phyloP scores from a whole-genome alignment of 2,888 invertebrate genomes.

The Marasmarcha lunaedactyla region DNA sequence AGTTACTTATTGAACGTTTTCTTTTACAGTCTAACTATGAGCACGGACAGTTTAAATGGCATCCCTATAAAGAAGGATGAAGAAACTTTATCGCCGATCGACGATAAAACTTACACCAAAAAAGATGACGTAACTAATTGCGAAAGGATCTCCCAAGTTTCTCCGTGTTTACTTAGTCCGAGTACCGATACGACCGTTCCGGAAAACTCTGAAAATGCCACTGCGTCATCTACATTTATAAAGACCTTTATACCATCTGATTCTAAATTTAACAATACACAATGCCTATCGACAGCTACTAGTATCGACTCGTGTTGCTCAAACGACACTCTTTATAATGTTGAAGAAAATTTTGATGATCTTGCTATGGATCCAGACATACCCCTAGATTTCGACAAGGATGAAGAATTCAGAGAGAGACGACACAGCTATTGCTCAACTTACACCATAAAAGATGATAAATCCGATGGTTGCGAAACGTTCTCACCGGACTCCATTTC shows the following conservation, averaged over 20 bases:
- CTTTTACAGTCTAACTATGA: conserved; percentile 52
- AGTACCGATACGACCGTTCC: conserved; percentile 47
- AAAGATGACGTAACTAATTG: conserved; percentile 40
- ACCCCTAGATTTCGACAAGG: conserved; percentile 29
- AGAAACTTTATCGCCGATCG: conserved; percentile 30
- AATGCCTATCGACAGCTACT: conserved; percentile 64
- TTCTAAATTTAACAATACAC: conserved; percentile 56
- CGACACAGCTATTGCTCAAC: conserved; percentile 50
- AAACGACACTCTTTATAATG: conserved; percentile 73
- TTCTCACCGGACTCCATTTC: conserved; percentile 59
- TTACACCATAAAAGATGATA: conserved; percentile 52
- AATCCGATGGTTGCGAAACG: conserved; percentile 44
- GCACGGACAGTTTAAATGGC: conserved; percentile 59
- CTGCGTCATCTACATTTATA: conserved; percentile 57
- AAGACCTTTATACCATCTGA: conserved; percentile 59
- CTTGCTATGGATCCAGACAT: conserved; percentile 47
- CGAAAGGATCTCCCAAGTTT: conserved; percentile 52
- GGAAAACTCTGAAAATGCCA: conserved; percentile 39
- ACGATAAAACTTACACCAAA: conserved; percentile 46
- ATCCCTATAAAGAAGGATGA: conserved; percentile 34
- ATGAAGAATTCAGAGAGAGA: conserved; percentile 40
- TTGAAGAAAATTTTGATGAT: conserved; percentile 70
- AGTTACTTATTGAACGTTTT: no score
- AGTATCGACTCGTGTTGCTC: conserved; percentile 76
- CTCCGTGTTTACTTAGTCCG: conserved; percentile 54